phyloP scores from a whole-genome alignment of 2,888 invertebrate genomes.

The Phyllotreta striolata region DNA sequence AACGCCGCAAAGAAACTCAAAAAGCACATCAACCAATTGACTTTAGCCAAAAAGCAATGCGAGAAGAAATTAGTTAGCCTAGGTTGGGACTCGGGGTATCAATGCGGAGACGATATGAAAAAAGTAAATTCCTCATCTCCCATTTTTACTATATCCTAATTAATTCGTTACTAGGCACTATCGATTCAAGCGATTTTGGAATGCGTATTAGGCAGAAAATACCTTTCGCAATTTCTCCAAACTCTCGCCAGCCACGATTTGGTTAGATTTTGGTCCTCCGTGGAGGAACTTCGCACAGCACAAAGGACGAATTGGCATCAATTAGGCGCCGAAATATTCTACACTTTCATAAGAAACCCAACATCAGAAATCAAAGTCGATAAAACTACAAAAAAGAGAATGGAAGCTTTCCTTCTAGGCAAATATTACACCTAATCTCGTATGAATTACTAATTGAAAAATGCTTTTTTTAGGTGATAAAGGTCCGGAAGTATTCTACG shows the following conservation, averaged over 20 bases:
- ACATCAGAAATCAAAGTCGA: conserved; percentile 84
- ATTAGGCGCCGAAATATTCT: conserved; percentile 90
- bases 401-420: conserved; percentile 83
- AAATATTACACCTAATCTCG: conserved; percentile 13
- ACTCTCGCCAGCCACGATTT: conserved; percentile 84
- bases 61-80: conserved; percentile 77
- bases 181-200: conserved; percentile 78
- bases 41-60: conserved; percentile 81
- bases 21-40: conserved; percentile 83
- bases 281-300: conserved; percentile 82
- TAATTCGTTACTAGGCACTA: conserved; percentile 66
- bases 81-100: conserved; percentile 77
- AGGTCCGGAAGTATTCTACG: conserved; percentile 87
- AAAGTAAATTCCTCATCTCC: conserved; percentile 40
- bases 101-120: conserved; percentile 52
- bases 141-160: neutral
- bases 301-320: conserved; percentile 83
- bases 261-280: conserved; percentile 86
- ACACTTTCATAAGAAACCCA: conserved; percentile 84
- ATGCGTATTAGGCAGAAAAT: conserved; percentile 80
- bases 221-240: conserved; percentile 82
- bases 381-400: conserved; percentile 80
- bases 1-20: conserved; percentile 83
- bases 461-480: conserved; percentile 71
- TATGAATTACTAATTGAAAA: neutral